Base-by-base conservation (phyloP, 1,140 invertebrate species). In the Drosophila truncata region DNA sequence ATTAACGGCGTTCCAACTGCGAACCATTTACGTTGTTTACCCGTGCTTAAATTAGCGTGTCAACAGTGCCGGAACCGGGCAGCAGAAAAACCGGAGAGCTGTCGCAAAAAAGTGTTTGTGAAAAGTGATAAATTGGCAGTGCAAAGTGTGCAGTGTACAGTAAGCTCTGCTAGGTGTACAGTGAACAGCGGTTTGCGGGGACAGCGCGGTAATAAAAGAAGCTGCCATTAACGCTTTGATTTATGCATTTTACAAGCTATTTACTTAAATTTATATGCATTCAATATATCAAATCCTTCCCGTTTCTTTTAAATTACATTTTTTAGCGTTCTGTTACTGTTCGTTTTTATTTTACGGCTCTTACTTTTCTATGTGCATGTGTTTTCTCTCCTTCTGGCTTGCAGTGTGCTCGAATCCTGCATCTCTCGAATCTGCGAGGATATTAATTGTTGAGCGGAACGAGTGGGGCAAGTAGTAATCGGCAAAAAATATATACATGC, bases 231-330 rank as follows among this genome's bases (percentile, higher is more conserved):
- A 86, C 69, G 64, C 85, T 71, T 71, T 87, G 82, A 86, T 87
- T 82, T 86, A 87, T 82, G 79, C 52, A 64, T 62, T 87, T 79
- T 61, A 55, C 83, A 72, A 87, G 69, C 82, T 86, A 82, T 87
- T 87, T 86, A 86, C 83, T 76, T 73, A 60, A 65, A 83, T 84
- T 75, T 85, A 82, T 71, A 54, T 76, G 61, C 61, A 78, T 74
- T 78, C 59, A 60, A 67, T 76, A 59, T 65, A 49, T 78, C 44
- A 18, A 65, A 55, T 18, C 35, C 25, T 18, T 54, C 33, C 23
- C 16, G 18, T 57, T 65, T 47, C 18, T 39, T 18, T 49, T 44
- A 16, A n/a, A n/a, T n/a, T 47, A 42, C 29, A 29, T 62, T 54
- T 47, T 50, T 37, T 18, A 29, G 35, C 54, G 16, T 59, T 73